phyloP scores from a whole-genome alignment of 2,797 vertebrate species.

The Acanthurus leucopareius region DNA sequence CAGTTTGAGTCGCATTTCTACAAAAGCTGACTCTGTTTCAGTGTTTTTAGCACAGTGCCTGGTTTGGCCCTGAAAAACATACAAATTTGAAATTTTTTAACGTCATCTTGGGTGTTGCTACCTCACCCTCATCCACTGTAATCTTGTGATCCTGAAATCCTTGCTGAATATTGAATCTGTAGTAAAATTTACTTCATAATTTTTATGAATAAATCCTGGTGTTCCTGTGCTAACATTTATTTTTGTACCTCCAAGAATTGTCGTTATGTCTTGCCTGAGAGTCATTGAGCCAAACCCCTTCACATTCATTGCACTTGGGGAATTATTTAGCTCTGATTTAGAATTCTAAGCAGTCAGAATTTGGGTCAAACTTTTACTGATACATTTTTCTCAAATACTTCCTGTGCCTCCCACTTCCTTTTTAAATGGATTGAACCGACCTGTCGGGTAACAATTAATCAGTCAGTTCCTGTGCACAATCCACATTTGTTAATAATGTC shows the following conservation, averaged over 20 bases:
- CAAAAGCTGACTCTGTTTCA: no score
- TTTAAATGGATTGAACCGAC: slow-evolving; percentile 43
- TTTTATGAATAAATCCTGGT: slow-evolving; percentile 27
- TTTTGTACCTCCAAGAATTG: slow-evolving; percentile 35
- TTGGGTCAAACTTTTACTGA: slow-evolving; percentile 36
- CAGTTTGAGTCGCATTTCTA: no score
- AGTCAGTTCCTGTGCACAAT: slow-evolving; percentile 41
- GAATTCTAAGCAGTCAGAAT: slow-evolving; percentile 31
- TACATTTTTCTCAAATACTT: slow-evolving; percentile 38
- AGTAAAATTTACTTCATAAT: slow-evolving; percentile 26
- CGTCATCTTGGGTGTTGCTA: neutral
- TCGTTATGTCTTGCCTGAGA: slow-evolving; percentile 27
- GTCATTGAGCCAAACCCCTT: slow-evolving; percentile 38
- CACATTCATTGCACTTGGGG: slow-evolving; percentile 38
- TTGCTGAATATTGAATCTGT: slow-evolving; percentile 30
- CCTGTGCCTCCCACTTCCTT: slow-evolving; percentile 2
- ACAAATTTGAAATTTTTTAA: neutral
- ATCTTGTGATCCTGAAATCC: slow-evolving; percentile 26
- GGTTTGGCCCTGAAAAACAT: no score
- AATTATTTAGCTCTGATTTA: slow-evolving; percentile 54
- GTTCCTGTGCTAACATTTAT: slow-evolving; percentile 19
- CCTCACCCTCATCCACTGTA: neutral
- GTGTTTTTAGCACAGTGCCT: no score
- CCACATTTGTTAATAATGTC: slow-evolving; percentile 55
- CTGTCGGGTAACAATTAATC: slow-evolving; percentile 46